phyloP scores from a whole-genome alignment of 2,888 invertebrate species.

The Coremacera marginata region DNA sequence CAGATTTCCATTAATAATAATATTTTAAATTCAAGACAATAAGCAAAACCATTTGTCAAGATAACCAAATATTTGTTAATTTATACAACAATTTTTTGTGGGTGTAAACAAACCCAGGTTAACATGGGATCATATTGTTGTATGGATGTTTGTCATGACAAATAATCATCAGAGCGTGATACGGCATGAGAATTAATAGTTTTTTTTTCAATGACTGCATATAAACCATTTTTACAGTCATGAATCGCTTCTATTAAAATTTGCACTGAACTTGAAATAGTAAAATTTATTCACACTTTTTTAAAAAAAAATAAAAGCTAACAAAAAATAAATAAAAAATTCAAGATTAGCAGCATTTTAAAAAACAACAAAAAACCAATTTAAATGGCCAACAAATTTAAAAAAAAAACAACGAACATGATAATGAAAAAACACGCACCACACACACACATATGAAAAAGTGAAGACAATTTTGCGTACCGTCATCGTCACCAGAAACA shows the following conservation, averaged over 20 bases:
- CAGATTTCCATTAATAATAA: too few species aligned
- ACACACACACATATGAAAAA: background rate
- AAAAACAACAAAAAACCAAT: too few species aligned
- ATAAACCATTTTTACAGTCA: conserved; percentile 16
- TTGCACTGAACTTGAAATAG: conserved; percentile 34
- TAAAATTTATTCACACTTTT: background rate
- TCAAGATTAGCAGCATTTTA: background rate
- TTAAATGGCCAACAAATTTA: too few species aligned
- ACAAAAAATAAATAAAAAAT: background rate
- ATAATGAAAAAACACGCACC: background rate
- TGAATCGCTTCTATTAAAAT: background rate
- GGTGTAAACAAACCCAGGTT: background rate
- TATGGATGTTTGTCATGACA: background rate
- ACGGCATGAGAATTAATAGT: background rate
- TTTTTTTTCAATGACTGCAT: conserved; percentile 5
- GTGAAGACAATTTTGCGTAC: conserved; percentile 2
- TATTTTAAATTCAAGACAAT: too few species aligned
- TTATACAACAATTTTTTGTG: background rate
- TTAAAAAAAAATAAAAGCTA: background rate
- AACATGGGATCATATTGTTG: background rate
- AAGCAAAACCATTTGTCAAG: too few species aligned
- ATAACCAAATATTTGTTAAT: too few species aligned
- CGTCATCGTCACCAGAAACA: conserved; percentile 6
- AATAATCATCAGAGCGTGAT: conserved; percentile 7
- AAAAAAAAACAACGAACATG: background rate